A percentile compares a stretch with the other conserved stretches of the same genome.
These are phyloP conservation scores for Sigmodon hispidus DNA, from an alignment of 2,113 vertebrate species.

Conservation along the genomic window DNA sequence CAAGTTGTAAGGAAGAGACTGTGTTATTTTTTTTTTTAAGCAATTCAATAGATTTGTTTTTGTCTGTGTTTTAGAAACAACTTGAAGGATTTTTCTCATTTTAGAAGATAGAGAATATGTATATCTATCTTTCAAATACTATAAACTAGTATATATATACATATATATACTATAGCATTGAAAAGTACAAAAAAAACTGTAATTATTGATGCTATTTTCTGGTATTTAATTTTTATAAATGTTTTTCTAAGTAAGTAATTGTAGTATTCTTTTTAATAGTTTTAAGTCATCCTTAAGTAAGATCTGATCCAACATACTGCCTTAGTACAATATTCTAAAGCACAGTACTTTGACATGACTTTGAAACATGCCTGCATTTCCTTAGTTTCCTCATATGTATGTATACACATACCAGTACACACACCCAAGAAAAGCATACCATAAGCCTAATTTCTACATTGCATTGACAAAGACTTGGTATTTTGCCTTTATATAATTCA, in stretches of 20 bases:
- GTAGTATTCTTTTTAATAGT: conserved; percentile 66
- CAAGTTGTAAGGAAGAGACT: conserved; percentile 66
- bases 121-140: conserved; percentile 68
- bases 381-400: conserved; percentile 56
- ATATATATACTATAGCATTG: conserved; percentile 71
- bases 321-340: conserved; percentile 65
- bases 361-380: conserved; percentile 70
- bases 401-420: not conserved
- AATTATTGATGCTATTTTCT: conserved; percentile 58
- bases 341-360: conserved; percentile 75
- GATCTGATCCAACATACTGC: conserved; percentile 62
- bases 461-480: conserved; percentile 61
- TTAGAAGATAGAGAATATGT: conserved; percentile 59
- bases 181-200: conserved; percentile 64
- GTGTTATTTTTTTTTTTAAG: conserved; percentile 64
- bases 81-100: conserved; percentile 68
- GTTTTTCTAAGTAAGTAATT: conserved; percentile 56
- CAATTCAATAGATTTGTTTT: conserved; percentile 80
- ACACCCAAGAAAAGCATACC: conserved; percentile 50
- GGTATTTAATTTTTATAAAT: conserved; percentile 77
- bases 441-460: conserved; percentile 60
- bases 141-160: conserved; percentile 69
- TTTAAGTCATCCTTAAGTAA: conserved; percentile 60
- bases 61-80: conserved; percentile 72
- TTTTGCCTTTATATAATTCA: conserved; percentile 58